These are phyloP conservation scores for Eupsittula cactorum DNA, from an alignment of 2,113 vertebrate species.

Conservation along the genomic window DNA sequence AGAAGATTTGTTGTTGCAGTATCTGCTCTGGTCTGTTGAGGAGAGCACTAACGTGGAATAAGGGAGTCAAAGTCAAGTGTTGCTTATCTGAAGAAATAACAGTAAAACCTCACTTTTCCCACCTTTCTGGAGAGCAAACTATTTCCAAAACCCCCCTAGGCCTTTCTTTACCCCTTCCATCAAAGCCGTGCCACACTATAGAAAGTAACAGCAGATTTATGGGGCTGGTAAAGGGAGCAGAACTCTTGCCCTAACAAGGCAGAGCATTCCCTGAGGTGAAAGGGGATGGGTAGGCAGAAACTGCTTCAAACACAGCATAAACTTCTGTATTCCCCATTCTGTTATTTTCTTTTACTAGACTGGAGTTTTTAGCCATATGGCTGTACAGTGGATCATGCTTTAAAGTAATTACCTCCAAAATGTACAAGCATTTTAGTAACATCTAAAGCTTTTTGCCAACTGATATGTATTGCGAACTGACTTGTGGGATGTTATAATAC, in stretches of 20 bases:
- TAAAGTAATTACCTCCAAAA: background rate
- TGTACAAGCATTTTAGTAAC: background rate
- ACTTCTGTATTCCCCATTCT: background rate
- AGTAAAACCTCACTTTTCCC: background rate
- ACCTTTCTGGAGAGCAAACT: background rate
- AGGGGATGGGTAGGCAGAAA: background rate
- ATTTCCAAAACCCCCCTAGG: background rate
- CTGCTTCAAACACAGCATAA: background rate
- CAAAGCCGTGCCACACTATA: background rate
- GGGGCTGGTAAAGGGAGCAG: background rate
- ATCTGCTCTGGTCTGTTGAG: background rate
- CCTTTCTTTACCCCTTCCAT: background rate
- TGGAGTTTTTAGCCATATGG: background rate
- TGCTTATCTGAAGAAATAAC: background rate
- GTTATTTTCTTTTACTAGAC: background rate
- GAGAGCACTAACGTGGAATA: background rate
- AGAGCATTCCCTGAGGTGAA: fast-evolving
- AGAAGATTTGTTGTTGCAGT: background rate
- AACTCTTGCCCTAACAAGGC: background rate
- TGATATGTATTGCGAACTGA: background rate
- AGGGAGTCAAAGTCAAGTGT: background rate
- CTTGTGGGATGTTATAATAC: background rate
- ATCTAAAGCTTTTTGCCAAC: background rate
- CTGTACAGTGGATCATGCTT: background rate
- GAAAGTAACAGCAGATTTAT: background rate